Evolutionary conservation across 2,888 invertebrate genomes (phyloP), one percentile per base, ranked within the genome.

Genomic region (Chromoteleia sp.): DNA sequence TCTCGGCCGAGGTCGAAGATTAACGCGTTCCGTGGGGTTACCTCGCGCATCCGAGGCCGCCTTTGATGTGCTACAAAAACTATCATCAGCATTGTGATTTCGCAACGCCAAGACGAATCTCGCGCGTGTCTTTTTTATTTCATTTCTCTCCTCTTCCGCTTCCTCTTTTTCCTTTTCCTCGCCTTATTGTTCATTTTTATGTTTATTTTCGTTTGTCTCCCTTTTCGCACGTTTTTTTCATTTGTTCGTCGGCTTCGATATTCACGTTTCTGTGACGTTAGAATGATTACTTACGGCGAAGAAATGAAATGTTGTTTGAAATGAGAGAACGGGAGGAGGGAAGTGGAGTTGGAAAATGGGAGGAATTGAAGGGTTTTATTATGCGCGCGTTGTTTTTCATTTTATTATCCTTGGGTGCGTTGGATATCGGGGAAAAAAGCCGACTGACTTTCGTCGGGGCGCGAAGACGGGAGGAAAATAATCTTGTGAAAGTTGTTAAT

Each of bases 21-120:
- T 84, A 85, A 85, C 77, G 84, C 76, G 41, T 85, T 81, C 79
- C 76, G 52, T 63, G 33, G 71, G 81, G 82, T 84, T 84, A 83
- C 78, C 78, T 81, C 7, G 63, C 82, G 78, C 82, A 70, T 80
- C 78, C 73, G 77, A 73, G 54, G 45, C 65, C 63, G 41, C 45
- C 73, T 68, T 73, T 68, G 68, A 63, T 63, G 68, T 33, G 30
- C 45, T 19, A 52, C 65, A 58, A 73, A 78, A 65, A 54, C 39
- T 50, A 68, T 61, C 52, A 67, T 67, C 67, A 45, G 25, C 50
- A 67, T 76, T 68, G 61, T 56, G 43, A 73, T 74, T 78, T 68
- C 15, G 50, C 70, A 10, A 14, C 54, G n/a, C 33, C 39, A 50
- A 50, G 58, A 48, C 30, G 17, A 1, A 33, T 30, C 33, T 45